These are phyloP conservation scores for Cristatella mucedo DNA, from an alignment of 2,888 invertebrate genomes.

Conservation along the genomic window DNA sequence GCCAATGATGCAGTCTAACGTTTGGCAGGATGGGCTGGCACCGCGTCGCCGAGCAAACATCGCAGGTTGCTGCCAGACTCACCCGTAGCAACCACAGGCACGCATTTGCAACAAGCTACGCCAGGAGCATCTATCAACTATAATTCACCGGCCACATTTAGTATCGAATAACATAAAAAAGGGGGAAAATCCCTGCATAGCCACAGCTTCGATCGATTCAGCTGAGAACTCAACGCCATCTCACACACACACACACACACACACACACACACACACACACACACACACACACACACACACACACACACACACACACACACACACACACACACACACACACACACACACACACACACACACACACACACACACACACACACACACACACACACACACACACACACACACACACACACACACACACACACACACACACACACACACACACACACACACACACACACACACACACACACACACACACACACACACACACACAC, in stretches of 20 bases:
- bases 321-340: constrained; percentile 9
- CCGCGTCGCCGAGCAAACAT: too few relatives aligned
- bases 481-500: constrained; percentile 9
- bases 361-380: constrained; percentile 8
- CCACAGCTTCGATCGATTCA: too few relatives aligned
- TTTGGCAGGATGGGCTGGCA: too few relatives aligned
- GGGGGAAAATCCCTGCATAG: too few relatives aligned
- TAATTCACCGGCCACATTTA: too few relatives aligned
- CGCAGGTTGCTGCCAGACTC: too few relatives aligned
- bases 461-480: constrained; percentile 8
- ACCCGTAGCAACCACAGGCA: too few relatives aligned
- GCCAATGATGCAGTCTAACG: too few relatives aligned
- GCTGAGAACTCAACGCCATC: too few relatives aligned
- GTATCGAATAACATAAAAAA: too few relatives aligned
- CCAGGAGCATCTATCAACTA: too few relatives aligned
- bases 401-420: constrained; percentile 8
- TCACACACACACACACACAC: constrained; percentile 9
- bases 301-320: constrained; percentile 8
- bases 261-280: constrained; percentile 8
- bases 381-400: constrained; percentile 9
- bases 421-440: constrained; percentile 9
- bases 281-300: constrained; percentile 8
- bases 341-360: constrained; percentile 9
- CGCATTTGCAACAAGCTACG: too few relatives aligned
- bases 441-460: constrained; percentile 9